These are phyloP conservation scores for Pseudachorutes palmiensis DNA, from an alignment of 1,140 invertebrate genomes.

Conservation along the genomic window DNA sequence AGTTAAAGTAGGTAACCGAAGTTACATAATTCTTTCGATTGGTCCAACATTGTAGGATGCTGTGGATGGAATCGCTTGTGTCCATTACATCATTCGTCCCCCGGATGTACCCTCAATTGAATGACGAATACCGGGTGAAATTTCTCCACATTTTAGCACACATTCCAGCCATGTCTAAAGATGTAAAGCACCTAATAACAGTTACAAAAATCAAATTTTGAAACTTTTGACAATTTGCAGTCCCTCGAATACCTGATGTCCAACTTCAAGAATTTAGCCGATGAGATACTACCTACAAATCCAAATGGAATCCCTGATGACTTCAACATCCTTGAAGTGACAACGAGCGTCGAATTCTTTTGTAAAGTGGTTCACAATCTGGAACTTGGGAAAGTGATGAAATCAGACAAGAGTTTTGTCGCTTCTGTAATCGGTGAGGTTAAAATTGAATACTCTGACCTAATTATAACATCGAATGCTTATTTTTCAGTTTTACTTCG, in stretches of 20 bases:
- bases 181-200: too few relatives aligned
- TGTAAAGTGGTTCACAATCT: not conserved
- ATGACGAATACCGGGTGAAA: not conserved
- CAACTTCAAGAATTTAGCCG: not conserved
- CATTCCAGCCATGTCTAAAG: not conserved
- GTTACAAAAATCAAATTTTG: too few relatives aligned
- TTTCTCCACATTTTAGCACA: not conserved
- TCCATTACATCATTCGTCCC: not conserved
- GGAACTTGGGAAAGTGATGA: not conserved
- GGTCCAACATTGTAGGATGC: not conserved
- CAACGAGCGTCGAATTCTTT: not conserved
- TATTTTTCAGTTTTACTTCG: not conserved
- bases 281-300: not conserved
- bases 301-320: not conserved
- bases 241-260: not conserved
- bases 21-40: not conserved
- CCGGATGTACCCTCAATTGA: not conserved
- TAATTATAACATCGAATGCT: too few relatives aligned
- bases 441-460: too few relatives aligned
- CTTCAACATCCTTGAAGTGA: not conserved
- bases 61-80: not conserved
- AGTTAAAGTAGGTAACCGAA: not conserved
- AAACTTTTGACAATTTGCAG: not conserved
- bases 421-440: not conserved
- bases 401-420: not conserved